Evolutionary conservation across 1,140 invertebrate genomes (phyloP).

Genomic region (Bombus ignitus): DNA sequence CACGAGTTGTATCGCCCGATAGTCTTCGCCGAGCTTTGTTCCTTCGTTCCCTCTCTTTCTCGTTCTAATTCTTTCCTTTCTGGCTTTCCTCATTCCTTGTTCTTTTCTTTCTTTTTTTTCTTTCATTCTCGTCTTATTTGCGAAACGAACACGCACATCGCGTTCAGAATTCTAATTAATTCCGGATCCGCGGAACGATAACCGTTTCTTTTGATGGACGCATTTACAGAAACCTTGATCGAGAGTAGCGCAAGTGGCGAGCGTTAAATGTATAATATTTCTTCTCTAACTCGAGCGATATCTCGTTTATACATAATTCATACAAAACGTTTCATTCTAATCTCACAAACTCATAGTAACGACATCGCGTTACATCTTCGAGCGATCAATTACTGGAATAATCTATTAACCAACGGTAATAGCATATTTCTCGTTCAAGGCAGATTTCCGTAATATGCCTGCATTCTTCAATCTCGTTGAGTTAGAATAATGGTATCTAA

Average conservation of each 20-base stretch:
- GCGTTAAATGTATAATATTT: background rate
- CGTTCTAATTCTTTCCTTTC: background rate
- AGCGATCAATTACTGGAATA: background rate
- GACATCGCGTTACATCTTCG: background rate
- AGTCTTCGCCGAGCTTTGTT: background rate
- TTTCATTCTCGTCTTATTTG: background rate
- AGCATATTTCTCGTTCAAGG: background rate
- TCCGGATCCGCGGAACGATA: slow-evolving; percentile 32
- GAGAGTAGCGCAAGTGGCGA: slow-evolving; percentile 8
- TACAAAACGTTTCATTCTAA: too few species aligned
- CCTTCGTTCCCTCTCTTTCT: too few species aligned
- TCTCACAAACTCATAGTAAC: too few species aligned
- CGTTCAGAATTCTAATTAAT: slow-evolving; percentile 50
- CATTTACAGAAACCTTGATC: background rate
- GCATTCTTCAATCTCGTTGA: background rate
- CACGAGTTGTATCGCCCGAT: slow-evolving; percentile 31
- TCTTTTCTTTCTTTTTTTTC: background rate
- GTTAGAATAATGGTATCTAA: background rate
- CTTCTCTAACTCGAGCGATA: background rate
- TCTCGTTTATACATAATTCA: background rate
- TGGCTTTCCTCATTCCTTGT: too few species aligned
- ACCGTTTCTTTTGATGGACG: slow-evolving; percentile 24
- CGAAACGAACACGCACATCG: slow-evolving; percentile 30
- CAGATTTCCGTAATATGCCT: background rate
- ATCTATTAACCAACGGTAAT: background rate